Conservation (phyloP, 2,888 invertebrate genomes). For the Rhaphigaster nebulosa region DNA sequence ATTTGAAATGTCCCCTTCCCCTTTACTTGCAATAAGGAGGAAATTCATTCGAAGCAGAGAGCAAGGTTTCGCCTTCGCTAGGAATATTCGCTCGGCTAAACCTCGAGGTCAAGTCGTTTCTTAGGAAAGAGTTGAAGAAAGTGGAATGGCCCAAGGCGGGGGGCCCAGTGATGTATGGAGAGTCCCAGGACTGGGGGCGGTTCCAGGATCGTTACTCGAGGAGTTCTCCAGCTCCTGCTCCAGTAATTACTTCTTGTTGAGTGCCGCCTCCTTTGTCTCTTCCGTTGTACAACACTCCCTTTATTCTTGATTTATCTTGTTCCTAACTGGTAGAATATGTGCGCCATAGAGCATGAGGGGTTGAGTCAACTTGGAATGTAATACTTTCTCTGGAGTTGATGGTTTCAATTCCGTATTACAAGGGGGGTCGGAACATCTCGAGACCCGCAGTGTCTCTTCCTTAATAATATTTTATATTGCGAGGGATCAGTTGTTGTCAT, state of each 20-base stretch:
- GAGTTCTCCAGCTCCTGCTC: not conserved
- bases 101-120: not conserved
- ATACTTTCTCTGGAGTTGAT: not conserved
- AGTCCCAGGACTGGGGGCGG: not conserved
- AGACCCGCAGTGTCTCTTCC: not conserved
- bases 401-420: not conserved
- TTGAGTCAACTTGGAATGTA: not conserved
- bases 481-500: not conserved
- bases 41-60: too few relatives aligned
- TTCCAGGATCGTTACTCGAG: not conserved
- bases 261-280: not conserved
- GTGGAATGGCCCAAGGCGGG: not conserved
- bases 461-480: not conserved
- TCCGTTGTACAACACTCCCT: not conserved
- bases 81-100: not conserved
- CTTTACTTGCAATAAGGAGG: not conserved
- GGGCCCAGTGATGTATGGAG: not conserved
- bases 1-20: too few relatives aligned
- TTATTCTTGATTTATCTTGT: constrained; percentile 12
- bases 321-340: not conserved
- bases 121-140: not conserved
- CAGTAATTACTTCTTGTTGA: constrained; percentile 20
- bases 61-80: not conserved
- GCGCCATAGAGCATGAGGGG: too few relatives aligned
- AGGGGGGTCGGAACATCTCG: not conserved